Conservation (phyloP, 2,888 invertebrate genomes). For the Drosophila sordidula region DNA sequence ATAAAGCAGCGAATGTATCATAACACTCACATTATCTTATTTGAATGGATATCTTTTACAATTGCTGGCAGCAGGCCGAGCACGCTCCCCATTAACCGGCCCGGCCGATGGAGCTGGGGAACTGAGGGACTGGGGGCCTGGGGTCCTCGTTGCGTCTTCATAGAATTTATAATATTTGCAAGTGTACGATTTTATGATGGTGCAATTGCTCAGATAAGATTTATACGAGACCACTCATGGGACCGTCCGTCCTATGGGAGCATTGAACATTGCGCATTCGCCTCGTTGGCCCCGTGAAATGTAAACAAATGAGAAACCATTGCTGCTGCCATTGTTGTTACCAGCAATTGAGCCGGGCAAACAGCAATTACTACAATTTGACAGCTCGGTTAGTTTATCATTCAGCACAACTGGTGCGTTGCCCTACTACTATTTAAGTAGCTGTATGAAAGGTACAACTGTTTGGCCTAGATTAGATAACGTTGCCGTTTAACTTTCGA, state of each 20-base stretch:
- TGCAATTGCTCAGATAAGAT: constrained; percentile 36
- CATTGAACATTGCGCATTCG: constrained; percentile 61
- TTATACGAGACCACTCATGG: constrained; percentile 16
- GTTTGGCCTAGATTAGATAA: constrained; percentile 30
- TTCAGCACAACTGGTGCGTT: too few relatives aligned
- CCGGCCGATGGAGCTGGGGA: constrained; percentile 1
- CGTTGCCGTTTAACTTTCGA: too few relatives aligned
- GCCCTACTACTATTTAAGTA: too few relatives aligned
- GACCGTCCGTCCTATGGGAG: constrained; percentile 6
- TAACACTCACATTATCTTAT: constrained; percentile 37
- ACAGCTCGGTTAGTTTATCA: neutral
- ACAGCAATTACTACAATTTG: constrained; percentile 31
- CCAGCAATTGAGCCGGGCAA: constrained; percentile 9
- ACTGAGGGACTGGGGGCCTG: neutral
- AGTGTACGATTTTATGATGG: constrained; percentile 25
- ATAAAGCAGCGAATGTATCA: constrained; percentile 32
- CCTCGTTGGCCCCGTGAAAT: constrained; percentile 20
- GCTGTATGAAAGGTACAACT: constrained; percentile 12
- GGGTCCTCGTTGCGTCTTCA: neutral
- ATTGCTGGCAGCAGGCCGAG: constrained; percentile 29
- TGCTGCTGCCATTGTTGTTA: constrained; percentile 7
- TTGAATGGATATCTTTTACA: constrained; percentile 40
- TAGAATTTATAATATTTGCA: constrained; percentile 41
- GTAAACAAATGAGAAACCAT: constrained; percentile 40
- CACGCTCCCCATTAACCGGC: constrained; percentile 30